phyloP scores from a whole-genome alignment of 2,888 invertebrate genomes.

The Prenolepis imparis region DNA sequence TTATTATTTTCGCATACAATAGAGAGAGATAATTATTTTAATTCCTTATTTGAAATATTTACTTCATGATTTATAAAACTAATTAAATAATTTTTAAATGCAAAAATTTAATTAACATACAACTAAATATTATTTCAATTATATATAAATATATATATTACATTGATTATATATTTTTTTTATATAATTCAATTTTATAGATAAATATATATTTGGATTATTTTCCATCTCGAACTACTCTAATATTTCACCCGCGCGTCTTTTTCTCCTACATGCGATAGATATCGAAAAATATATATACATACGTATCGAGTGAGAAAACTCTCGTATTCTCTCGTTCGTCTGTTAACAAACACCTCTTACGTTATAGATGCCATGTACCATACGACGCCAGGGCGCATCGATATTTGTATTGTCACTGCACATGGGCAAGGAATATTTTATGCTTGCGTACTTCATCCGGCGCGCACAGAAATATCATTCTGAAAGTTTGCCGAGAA shows the following conservation, averaged over 20 bases:
- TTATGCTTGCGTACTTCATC: slow-evolving; percentile 7
- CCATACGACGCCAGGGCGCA: neutral
- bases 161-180: neutral
- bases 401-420: slow-evolving; percentile 10
- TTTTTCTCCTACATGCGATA: neutral
- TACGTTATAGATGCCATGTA: slow-evolving; percentile 1
- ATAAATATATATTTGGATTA: neutral
- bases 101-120: neutral
- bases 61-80: neutral
- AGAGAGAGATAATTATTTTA: slow-evolving; percentile 4
- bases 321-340: neutral
- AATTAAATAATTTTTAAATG: neutral
- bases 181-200: neutral
- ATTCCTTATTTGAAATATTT: slow-evolving; percentile 3
- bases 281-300: neutral
- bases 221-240: neutral
- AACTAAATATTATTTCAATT: neutral
- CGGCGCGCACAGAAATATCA: slow-evolving; percentile 34
- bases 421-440: slow-evolving; percentile 22
- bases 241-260: neutral
- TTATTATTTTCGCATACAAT: neutral
- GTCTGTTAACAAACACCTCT: neutral
- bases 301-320: neutral
- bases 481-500: slow-evolving; percentile 39
- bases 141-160: neutral